Evolutionary conservation across 1,140 invertebrate genomes (phyloP).

Genomic region (Cherax destructor): DNA sequence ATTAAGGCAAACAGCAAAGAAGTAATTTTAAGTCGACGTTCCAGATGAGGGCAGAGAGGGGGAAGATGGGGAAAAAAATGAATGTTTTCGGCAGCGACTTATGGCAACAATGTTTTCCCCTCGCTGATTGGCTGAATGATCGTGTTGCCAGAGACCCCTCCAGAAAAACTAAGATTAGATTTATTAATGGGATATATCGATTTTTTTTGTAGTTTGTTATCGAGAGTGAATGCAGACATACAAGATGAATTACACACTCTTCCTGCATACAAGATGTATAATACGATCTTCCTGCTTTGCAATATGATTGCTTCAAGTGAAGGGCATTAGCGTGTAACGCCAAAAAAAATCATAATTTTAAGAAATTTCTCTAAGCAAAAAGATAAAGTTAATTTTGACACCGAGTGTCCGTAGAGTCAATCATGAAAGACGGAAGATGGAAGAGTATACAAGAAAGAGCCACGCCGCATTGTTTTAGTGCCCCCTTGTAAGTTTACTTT

Average conservation of each 20-base stretch:
- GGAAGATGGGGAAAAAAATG: conserved; percentile 11
- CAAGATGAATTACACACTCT: not conserved
- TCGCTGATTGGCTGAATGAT: conserved; percentile 66
- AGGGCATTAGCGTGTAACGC: no score
- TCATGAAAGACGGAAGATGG: no score
- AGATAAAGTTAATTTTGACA: no score
- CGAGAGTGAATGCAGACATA: not conserved
- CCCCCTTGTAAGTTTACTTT: conserved; percentile 36
- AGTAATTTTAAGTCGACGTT: conserved; percentile 66
- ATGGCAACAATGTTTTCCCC: conserved; percentile 65
- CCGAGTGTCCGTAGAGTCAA: no score
- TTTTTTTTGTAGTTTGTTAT: conserved; percentile 24
- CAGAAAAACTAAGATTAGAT: conserved; percentile 60
- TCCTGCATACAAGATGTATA: no score
- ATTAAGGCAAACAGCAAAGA: conserved; percentile 69
- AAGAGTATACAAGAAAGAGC: no score
- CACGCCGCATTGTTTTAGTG: no score
- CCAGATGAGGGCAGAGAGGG: conserved; percentile 59
- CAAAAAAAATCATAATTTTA: no score
- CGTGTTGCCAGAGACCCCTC: conserved; percentile 53
- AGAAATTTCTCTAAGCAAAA: no score
- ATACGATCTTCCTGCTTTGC: no score
- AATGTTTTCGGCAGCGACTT: conserved; percentile 56
- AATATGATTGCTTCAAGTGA: no score
- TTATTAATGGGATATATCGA: conserved; percentile 50